Evolutionary conservation across 2,888 invertebrate genomes (phyloP), one percentile per base, ranked within the genome.

Genomic region (Hypomecis atomaria): DNA sequence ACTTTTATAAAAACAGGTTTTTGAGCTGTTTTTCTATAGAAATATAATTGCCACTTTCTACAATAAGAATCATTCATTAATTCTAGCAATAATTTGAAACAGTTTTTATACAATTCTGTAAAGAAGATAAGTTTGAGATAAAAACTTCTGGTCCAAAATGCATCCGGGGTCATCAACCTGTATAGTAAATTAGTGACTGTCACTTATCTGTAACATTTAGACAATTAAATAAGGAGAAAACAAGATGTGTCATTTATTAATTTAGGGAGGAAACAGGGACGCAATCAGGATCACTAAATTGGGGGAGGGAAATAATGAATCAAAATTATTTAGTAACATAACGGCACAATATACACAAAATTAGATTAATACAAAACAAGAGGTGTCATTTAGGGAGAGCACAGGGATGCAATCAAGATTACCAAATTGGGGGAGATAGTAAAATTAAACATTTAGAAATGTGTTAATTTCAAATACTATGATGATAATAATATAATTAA

Each of bases 161-260:
- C 13, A 55, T 52, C 59, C 65, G 73, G 67, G 74, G 69, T 78
- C 75, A 69, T 64, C 47, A 65, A 43, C 64, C 66, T 63, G 65
- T 60, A 52, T 11, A 49, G 13, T 7, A 6, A 50, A 11, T 13
- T 11, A 49, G 13, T 7, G n/a, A 50, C 37, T 13, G 9, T 13
- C 40, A 40, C 13, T 40, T 50, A n/a, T 11, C 37, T 50, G 9
- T 13, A 11, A 23, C 54, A 34, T 60, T 36, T 33, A 52, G 55
- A 76, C 75, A 77, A 69, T 63, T 52, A 55, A 36, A 50, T 44
- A 37, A 38, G 33, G 8, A 48, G 42, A 49, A 47, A 43, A 45
- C 49, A 56, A 42, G 54, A 43, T 52, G 49, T 54, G 53, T 48
- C 48, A 23, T 23, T 23, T 2, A 23, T 23, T 23, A 23, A 61